Evolutionary conservation across 1,140 invertebrate species (phyloP), one percentile per base, ranked within the genome.

Genomic region (Pseudachorutes palmiensis): DNA sequence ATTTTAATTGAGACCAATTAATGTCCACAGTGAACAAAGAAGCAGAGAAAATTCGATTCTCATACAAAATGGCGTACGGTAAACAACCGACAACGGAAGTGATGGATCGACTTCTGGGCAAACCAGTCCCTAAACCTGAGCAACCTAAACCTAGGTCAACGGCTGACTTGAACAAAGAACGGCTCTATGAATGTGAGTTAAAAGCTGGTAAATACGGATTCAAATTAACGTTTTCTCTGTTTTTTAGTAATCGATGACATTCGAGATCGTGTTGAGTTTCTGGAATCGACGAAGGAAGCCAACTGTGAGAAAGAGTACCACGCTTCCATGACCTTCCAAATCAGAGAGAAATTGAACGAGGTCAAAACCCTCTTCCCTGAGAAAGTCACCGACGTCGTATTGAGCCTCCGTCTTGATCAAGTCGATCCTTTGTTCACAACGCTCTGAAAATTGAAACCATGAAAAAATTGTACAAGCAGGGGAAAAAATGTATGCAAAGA

Each of bases 31-130:
- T 28, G 2, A 60, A 60, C 29, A 29, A 60, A 29, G 58, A 60
- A 32, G 26, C 26, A 22, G 58, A 60, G 22, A 60, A 60, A 31
- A 22, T 29, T 5, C 58, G 58, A 14, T 60, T 60, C 14, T 28
- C 58, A 14, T 60, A 60, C 58, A 60, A 60, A 60, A 60, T 60
- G 58, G 58, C 58, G 9, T 60, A 60, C 22, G 58, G 58, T 28
- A 12, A 60, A 12, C 2, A 32, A 30, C 58, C 58, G 3, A 60
- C 58, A 29, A 3, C 3, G 31, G 58, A 60, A 60, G 24, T 55
- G 12, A 55, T 55, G 51, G 24, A 26, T 26, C 51, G 24, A 19
- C 24, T 55, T 5, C 24, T 55, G 51, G 51, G 51, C 26, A 60
- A 60, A 60, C 26, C 26, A 60, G 30, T 60, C 58, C 9, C 3